These are phyloP conservation scores for Gallinago undulata DNA, from an alignment of 2,113 vertebrate genomes.

Conservation along the genomic window DNA sequence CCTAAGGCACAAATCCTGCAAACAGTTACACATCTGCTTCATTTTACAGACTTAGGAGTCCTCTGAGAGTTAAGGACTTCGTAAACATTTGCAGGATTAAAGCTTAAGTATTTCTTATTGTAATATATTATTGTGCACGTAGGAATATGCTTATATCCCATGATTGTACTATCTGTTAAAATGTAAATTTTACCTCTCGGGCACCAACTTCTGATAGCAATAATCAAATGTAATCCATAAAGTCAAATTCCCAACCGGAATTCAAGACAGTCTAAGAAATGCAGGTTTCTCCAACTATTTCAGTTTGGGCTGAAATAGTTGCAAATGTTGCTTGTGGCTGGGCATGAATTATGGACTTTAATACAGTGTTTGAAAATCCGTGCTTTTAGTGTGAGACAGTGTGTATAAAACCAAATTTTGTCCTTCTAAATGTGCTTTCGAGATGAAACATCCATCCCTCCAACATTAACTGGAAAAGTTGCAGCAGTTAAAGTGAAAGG, in stretches of 20 bases:
- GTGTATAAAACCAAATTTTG: conserved; percentile 38
- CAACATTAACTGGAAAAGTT: conserved; percentile 51
- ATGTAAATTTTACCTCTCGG: background rate
- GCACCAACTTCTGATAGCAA: background rate
- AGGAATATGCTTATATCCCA: background rate
- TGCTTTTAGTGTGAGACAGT: conserved; percentile 46
- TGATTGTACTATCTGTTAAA: background rate
- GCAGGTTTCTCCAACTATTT: background rate
- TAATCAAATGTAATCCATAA: background rate
- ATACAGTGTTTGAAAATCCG: conserved; percentile 42
- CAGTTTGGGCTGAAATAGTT: background rate
- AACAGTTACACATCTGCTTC: background rate
- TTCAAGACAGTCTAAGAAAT: background rate
- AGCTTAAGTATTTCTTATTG: background rate
- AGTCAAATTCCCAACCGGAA: background rate
- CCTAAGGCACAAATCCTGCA: background rate
- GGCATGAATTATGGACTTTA: conserved; percentile 30
- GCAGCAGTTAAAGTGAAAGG: conserved; percentile 57
- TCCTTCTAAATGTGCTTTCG: conserved; percentile 35
- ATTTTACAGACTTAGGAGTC: background rate
- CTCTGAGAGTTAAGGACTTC: background rate
- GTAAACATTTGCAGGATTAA: background rate
- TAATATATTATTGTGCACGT: background rate
- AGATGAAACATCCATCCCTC: conserved; percentile 25
- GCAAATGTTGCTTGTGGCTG: background rate